Evolutionary conservation across 2,113 vertebrate species (phyloP).

Genomic region (Lanius ludovicianus): DNA sequence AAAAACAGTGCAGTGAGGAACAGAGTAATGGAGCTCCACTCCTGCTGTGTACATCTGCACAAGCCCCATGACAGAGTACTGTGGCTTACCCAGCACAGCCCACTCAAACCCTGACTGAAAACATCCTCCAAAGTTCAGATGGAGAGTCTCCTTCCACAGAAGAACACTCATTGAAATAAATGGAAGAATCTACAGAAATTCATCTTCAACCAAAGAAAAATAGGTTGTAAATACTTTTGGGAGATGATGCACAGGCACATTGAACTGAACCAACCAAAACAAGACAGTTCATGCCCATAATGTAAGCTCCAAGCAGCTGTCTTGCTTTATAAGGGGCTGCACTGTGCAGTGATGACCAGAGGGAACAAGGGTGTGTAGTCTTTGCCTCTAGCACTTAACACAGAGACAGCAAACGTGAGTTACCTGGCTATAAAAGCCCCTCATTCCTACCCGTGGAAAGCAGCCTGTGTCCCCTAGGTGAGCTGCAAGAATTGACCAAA

Average conservation of each 20-base stretch:
- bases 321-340: neutral
- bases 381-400: neutral
- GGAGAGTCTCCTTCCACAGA: neutral
- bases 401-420: rapidly evolving
- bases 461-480: neutral
- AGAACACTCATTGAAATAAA: neutral
- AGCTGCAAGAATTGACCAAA: neutral
- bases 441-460: neutral
- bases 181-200: neutral
- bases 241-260: neutral
- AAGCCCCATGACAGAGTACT: rapidly evolving
- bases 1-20: neutral
- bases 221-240: neutral
- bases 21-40: neutral
- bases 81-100: neutral
- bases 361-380: neutral
- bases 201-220: neutral
- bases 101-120: neutral
- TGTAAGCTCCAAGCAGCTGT: neutral
- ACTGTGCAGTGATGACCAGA: neutral
- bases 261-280: neutral
- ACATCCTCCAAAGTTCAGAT: neutral
- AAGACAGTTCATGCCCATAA: neutral
- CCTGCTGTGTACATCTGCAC: neutral
- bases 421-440: neutral